Conservation (phyloP, 2,888 invertebrate genomes). For the Pachycephus smyrnensis region DNA sequence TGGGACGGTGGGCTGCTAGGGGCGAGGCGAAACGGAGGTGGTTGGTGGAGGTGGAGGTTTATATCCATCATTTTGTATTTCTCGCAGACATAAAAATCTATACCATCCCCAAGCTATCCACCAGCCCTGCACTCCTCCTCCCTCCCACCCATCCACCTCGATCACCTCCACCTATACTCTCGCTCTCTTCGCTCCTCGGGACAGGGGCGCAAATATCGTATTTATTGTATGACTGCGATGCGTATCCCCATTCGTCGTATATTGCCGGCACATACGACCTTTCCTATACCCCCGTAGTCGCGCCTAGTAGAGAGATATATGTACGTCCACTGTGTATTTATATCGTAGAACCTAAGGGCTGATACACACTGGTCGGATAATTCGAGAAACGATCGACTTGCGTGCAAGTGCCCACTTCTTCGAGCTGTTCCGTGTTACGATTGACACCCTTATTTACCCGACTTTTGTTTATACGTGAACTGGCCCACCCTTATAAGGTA, state of each 20-base stretch:
- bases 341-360: neutral
- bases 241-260: slow-evolving; percentile 21
- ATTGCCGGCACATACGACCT: slow-evolving; percentile 33
- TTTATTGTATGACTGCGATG: slow-evolving; percentile 59
- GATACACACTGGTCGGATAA: neutral
- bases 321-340: neutral
- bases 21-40: slow-evolving; percentile 38
- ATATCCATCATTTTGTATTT: slow-evolving; percentile 66
- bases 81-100: slow-evolving; percentile 66
- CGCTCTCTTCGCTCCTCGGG: slow-evolving; percentile 35
- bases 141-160: slow-evolving; percentile 29
- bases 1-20: slow-evolving; percentile 28
- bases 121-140: slow-evolving; percentile 27
- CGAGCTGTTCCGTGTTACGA: neutral
- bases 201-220: slow-evolving; percentile 57
- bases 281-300: slow-evolving; percentile 14
- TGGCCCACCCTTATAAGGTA: neutral
- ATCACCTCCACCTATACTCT: slow-evolving; percentile 30
- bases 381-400: neutral
- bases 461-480: neutral
- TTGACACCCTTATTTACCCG: neutral
- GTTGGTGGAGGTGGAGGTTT: slow-evolving; percentile 50
- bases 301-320: neutral
- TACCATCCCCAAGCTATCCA: slow-evolving; percentile 54
- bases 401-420: neutral